Evolutionary conservation across 1,140 invertebrate genomes (phyloP).

Genomic region (Trissolcus basalis): DNA sequence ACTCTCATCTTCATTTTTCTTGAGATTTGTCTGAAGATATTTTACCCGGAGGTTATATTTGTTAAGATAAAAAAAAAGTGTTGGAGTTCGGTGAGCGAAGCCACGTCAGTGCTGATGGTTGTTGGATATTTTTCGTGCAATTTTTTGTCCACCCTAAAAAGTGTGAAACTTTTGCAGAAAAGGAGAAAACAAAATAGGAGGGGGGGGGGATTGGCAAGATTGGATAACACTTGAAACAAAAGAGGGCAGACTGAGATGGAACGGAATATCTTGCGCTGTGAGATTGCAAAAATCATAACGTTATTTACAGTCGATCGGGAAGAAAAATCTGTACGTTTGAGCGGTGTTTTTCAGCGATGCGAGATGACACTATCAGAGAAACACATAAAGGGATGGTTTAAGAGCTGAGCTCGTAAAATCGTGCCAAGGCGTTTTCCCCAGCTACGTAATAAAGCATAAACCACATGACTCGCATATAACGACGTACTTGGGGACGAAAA

Average conservation of each 20-base stretch:
- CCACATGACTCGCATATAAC: constrained; percentile 48
- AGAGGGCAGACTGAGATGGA: too few species aligned
- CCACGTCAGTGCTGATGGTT: too few species aligned
- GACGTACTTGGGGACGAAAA: constrained; percentile 37
- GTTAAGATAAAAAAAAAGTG: too few species aligned
- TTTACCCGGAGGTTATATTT: too few species aligned
- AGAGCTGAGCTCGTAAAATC: constrained; percentile 46
- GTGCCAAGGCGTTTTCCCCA: constrained; percentile 34
- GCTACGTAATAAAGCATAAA: constrained; percentile 52
- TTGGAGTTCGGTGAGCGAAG: too few species aligned
- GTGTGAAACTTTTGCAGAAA: too few species aligned
- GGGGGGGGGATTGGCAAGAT: too few species aligned
- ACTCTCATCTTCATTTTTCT: constrained; percentile 8
- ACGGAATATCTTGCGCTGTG: neutral
- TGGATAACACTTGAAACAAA: too few species aligned
- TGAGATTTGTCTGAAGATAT: neutral
- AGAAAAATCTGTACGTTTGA: constrained; percentile 21
- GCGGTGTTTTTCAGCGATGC: constrained; percentile 19
- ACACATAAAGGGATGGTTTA: constrained; percentile 38
- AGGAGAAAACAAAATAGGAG: too few species aligned
- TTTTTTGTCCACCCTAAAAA: too few species aligned
- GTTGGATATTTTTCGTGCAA: too few species aligned
- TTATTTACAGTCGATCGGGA: constrained; percentile 21
- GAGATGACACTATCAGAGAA: constrained; percentile 21
- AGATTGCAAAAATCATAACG: constrained; percentile 14